phyloP scores from a whole-genome alignment of 1,140 invertebrate species.

The Littorina saxatilis region DNA sequence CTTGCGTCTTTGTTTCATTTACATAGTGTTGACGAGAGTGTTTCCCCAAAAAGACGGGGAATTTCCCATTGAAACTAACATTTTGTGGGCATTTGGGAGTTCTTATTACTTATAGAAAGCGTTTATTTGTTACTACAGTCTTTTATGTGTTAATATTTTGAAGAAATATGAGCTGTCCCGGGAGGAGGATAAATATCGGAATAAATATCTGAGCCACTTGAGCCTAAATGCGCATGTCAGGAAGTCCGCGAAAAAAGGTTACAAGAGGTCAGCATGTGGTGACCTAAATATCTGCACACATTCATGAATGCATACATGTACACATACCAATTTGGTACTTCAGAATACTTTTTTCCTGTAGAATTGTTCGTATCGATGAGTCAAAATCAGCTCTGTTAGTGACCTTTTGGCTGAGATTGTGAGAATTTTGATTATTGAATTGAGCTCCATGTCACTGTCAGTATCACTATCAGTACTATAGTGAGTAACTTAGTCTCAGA shows the following conservation, averaged over 20 bases:
- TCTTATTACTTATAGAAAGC: not conserved
- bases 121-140: conserved; percentile 1
- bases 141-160: conserved; percentile 34
- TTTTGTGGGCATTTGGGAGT: conserved; percentile 15
- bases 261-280: conserved; percentile 29
- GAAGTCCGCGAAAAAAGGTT: conserved; percentile 48
- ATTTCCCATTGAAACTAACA: conserved; percentile 44
- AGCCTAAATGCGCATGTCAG: conserved; percentile 54
- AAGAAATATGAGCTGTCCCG: conserved; percentile 21
- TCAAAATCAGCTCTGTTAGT: no score
- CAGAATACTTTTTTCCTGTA: no score
- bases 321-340: no score
- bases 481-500: no score
- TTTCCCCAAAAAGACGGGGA: conserved; percentile 44
- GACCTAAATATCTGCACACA: not conserved
- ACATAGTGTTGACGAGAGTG: conserved; percentile 52
- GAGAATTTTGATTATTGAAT: no score
- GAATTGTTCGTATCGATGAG: no score
- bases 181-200: conserved; percentile 57
- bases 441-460: no score
- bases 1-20: conserved; percentile 63
- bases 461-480: no score
- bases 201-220: conserved; percentile 50
- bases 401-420: no score
- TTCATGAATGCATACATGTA: no score